Conservation (phyloP, 2,797 vertebrate genomes). For the Phoeniculus purpureus region DNA sequence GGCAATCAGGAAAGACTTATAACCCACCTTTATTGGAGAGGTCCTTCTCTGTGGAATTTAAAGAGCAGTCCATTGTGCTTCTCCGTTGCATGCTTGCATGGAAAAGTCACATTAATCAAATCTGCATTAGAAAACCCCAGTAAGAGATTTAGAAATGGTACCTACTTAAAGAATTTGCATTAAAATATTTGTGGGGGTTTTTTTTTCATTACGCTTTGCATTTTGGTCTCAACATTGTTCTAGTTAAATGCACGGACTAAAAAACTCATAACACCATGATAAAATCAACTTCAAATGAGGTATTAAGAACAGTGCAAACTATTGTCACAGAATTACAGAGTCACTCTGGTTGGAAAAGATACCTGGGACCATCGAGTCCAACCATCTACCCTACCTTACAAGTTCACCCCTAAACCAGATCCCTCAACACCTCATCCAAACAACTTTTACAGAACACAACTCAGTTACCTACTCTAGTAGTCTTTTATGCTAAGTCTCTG, state of each 20-base stretch:
- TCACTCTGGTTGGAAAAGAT: too few species aligned
- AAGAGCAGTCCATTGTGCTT: not conserved
- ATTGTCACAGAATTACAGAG: too few species aligned
- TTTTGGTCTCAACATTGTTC: not conserved
- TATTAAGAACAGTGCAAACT: not conserved
- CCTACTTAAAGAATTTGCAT: not conserved
- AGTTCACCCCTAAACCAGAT: too few species aligned
- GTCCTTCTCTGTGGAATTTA: not conserved
- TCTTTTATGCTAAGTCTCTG: not conserved
- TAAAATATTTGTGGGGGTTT: not conserved
- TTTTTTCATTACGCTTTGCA: not conserved
- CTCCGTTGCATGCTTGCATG: not conserved
- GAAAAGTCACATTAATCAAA: not conserved
- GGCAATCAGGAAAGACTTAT: not conserved
- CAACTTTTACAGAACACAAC: accelerated
- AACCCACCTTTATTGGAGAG: not conserved
- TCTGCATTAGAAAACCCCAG: not conserved
- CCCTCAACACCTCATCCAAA: too few species aligned
- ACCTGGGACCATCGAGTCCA: too few species aligned
- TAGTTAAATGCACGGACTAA: not conserved
- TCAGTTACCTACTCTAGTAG: not conserved
- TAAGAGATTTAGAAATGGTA: not conserved
- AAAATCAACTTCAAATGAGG: not conserved
- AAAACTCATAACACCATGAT: accelerated
- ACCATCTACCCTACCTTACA: too few species aligned